Evolutionary conservation across 2,888 invertebrate species (phyloP).

Genomic region (Platycnemis pennipes): DNA sequence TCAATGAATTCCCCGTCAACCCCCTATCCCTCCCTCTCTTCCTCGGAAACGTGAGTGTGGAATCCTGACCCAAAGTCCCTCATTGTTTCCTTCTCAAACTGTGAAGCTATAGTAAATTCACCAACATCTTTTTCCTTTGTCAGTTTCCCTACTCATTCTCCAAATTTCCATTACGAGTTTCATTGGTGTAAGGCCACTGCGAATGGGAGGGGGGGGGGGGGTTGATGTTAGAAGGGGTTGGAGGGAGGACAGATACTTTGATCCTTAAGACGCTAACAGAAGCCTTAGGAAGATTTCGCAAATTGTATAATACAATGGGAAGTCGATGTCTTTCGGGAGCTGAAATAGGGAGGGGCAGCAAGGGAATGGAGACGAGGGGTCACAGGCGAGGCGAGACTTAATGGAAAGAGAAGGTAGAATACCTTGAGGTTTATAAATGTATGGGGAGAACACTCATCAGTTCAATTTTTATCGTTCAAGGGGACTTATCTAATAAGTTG

Average conservation of each 20-base stretch:
- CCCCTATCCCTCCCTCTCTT: neutral
- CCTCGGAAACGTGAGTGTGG: neutral
- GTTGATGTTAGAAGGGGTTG: neutral
- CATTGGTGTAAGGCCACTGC: slow-evolving; percentile 41
- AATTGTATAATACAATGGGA: slow-evolving; percentile 61
- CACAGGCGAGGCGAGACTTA: too few relatives aligned
- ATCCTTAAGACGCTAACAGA: slow-evolving; percentile 62
- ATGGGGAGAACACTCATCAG: neutral
- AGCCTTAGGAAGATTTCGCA: slow-evolving; percentile 58
- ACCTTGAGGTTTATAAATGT: neutral
- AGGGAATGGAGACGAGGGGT: neutral
- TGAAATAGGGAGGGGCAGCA: neutral
- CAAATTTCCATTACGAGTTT: slow-evolving; percentile 19
- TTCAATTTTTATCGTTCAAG: neutral
- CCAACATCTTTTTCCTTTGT: neutral
- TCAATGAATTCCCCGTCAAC: neutral
- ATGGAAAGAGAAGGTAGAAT: neutral
- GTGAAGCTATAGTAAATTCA: neutral
- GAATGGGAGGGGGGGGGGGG: neutral
- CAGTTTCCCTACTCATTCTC: neutral
- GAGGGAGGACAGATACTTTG: slow-evolving; percentile 30
- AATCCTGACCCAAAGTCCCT: neutral
- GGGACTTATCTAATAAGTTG: neutral
- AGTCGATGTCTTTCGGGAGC: slow-evolving; percentile 43
- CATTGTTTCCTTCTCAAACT: neutral